phyloP scores from a whole-genome alignment of 2,113 vertebrate genomes.

The Glaucomys volans region DNA sequence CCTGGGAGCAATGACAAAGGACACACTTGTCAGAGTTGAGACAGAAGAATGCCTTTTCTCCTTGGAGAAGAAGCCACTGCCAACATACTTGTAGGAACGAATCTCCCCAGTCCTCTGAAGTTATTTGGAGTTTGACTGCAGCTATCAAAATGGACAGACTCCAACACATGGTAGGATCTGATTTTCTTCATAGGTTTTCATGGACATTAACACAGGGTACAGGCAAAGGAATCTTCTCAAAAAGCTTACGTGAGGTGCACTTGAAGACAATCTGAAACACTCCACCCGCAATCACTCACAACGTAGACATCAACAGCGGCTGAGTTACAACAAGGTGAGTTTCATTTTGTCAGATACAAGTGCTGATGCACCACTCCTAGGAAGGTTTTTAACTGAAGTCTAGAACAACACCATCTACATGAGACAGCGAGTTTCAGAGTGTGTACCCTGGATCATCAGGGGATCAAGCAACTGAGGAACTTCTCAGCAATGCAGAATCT shows the following conservation, averaged over 20 bases:
- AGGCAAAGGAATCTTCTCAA: neutral
- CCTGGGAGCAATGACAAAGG: neutral
- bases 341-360: neutral
- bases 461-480: neutral
- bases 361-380: neutral
- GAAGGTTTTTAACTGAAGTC: neutral
- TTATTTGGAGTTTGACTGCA: neutral
- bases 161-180: neutral
- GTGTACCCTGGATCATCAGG: neutral
- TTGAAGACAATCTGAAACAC: neutral
- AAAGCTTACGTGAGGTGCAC: neutral
- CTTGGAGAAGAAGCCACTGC: neutral
- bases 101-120: neutral
- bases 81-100: conserved; percentile 3
- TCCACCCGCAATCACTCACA: neutral
- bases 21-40: neutral
- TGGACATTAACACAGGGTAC: neutral
- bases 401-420: neutral
- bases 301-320: neutral
- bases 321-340: neutral
- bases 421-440: neutral
- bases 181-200: conserved; percentile 24
- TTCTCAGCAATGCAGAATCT: neutral
- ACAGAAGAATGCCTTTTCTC: neutral
- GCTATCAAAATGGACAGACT: neutral